Evolutionary conservation across 2,113 vertebrate species (phyloP), one percentile per base, ranked within the genome.

Genomic region (Phalacrocorax aristotelis): DNA sequence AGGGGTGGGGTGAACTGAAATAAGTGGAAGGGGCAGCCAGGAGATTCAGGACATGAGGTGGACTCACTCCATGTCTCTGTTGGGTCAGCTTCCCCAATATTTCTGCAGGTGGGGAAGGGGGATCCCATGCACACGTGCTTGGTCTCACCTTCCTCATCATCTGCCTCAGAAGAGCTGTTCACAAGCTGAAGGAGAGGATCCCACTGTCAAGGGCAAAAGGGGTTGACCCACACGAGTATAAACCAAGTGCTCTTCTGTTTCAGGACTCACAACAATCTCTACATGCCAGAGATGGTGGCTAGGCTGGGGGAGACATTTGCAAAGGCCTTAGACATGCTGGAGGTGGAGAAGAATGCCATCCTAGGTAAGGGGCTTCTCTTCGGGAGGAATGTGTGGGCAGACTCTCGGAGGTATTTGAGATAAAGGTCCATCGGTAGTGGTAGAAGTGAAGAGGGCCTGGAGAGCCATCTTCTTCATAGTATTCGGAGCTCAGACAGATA

Each of bases 241-340:
- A 93, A 95, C 85, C 75, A 69, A 91, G 32, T 57, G 83, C 52
- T 49, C 90, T 97, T 98, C 88, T 98, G 93, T 97, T 98, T 80
- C 96, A 99, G 99, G 97, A 99, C 99, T 77, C 99, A 99, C 91
- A 99, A 99, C 98, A 98, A 98, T 90, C 98, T 99, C 57, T 99
- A 99, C 95, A 94, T 96, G 70, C 99, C 99, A 52, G 99, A 99
- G 96, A 98, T 99, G 97, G 89, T 98, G 97, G 97, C 98, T 89
- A 98, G 98, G 75, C 98, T 99, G 93, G 99, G 99, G 26, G 99
- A 99, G 40, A 98, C 98, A 2, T 99, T 99, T 91, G 95, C 97
- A 60, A 98, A 98, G 76, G 98, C 98, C 42, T 98, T 99, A 62
- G 99, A 99, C 34, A 98, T 99, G 97, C 98, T 99, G 98, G 99